Evolutionary conservation across 2,113 vertebrate genomes (phyloP).

Genomic region (Cheirogaleus medius): DNA sequence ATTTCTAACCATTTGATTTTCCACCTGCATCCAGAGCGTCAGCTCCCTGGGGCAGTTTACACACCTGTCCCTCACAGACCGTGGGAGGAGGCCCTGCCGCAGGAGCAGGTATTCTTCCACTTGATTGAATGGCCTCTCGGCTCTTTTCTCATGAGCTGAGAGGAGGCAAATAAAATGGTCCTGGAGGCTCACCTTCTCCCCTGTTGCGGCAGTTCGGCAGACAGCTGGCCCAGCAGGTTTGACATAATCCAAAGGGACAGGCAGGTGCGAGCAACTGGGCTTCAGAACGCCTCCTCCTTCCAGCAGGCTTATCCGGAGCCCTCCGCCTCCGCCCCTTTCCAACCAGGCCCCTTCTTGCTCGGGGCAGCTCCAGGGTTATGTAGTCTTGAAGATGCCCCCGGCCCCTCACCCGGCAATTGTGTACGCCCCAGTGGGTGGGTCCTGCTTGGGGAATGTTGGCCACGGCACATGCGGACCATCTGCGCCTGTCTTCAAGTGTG

Average conservation of each 20-base stretch:
- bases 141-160: not conserved
- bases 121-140: not conserved
- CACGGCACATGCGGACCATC: fast-evolving
- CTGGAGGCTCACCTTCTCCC: not conserved
- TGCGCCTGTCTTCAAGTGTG: fast-evolving
- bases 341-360: too few relatives aligned
- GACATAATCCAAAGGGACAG: not conserved
- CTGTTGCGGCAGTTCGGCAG: not conserved
- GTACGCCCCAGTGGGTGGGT: fast-evolving
- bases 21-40: not conserved
- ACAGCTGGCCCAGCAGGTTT: not conserved
- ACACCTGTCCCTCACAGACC: not conserved
- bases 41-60: not conserved
- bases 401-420: fast-evolving
- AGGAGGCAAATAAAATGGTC: not conserved
- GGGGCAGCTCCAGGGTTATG: fast-evolving
- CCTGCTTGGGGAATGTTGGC: fast-evolving
- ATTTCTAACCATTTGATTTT: not conserved
- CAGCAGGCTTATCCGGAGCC: not conserved
- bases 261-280: fast-evolving
- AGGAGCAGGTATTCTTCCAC: not conserved
- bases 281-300: not conserved
- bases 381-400: fast-evolving
- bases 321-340: too few relatives aligned
- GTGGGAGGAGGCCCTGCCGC: not conserved